Evolutionary conservation across 2,888 invertebrate genomes (phyloP), one percentile per base, ranked within the genome.

Genomic region (Rhopalosiphum nymphaeae): DNA sequence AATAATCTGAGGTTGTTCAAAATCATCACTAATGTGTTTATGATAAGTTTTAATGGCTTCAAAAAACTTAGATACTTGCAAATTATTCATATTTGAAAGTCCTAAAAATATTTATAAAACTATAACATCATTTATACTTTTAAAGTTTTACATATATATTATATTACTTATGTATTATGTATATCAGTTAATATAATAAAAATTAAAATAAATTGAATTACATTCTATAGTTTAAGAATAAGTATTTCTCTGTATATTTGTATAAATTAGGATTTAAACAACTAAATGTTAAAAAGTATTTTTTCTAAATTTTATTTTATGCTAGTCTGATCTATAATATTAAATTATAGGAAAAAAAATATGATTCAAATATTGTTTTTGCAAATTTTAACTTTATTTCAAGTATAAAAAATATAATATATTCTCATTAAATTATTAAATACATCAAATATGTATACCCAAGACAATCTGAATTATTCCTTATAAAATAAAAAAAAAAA

Each of bases 1-100:
- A 87, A 97, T 95, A 94, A 95, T 95, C 1, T 95, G 90, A 94
- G 96, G 96, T 95, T 96, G 96, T 11, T 90, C 25, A 67, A 96
- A 95, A 91, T 95, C 57, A 36, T 94, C 94, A 61, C 67, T 67
- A 42, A 90, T 57, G 7, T 94, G 21, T 44, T 49, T 29, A 86
- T 94, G 90, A 53, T 91, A 91, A n/a, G 21, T 44, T 91, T 94
- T 86, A 13, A 94, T 85, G 4, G 11, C 67, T 78, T 91, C 49
- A 61, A 94, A 91, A 91, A 94, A 94, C 25, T 91, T 53, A 44
- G 29, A 29, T 53, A 67, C 25, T n/a, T 91, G 21, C 25, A 53
- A 7, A n/a, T 67, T 42, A 49, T n/a, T 56, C 94, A 94, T 94
- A 36, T 90, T 94, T 84, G 4, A n/a, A 42, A 57, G 9, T 44